phyloP scores from a whole-genome alignment of 2,113 vertebrate genomes.

The Stegastes partitus region DNA sequence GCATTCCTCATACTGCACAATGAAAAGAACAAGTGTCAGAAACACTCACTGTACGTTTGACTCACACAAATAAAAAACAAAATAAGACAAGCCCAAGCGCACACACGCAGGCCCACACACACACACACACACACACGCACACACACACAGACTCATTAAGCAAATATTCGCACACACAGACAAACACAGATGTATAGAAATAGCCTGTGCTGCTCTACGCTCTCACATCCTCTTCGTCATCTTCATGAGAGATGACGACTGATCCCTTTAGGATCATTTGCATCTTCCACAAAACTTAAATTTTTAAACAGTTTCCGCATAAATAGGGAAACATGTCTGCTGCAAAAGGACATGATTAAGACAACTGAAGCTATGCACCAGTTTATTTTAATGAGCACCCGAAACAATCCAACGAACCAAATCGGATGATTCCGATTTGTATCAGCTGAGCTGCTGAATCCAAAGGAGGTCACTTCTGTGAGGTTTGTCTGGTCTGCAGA shows the following conservation, averaged over 20 bases:
- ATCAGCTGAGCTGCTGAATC: slow-evolving; percentile 1
- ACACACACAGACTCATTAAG: slow-evolving; percentile 30
- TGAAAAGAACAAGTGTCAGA: slow-evolving; percentile 90
- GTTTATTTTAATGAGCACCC: not conserved
- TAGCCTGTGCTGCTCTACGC: slow-evolving; percentile 73
- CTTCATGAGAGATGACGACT: slow-evolving; percentile 79
- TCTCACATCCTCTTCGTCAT: slow-evolving; percentile 76
- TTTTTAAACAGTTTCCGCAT: slow-evolving; percentile 47
- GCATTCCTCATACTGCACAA: slow-evolving; percentile 98
- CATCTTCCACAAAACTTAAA: slow-evolving; percentile 57
- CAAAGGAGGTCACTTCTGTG: slow-evolving; percentile 12
- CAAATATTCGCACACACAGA: slow-evolving; percentile 39
- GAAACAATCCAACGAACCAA: slow-evolving; percentile 14
- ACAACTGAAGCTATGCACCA: slow-evolving; percentile 30
- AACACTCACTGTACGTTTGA: slow-evolving; percentile 37
- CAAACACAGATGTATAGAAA: slow-evolving; percentile 66
- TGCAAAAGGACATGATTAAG: slow-evolving; percentile 73
- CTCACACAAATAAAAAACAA: slow-evolving; percentile 56
- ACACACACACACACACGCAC: slow-evolving; percentile 12
- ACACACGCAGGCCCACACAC: slow-evolving; percentile 15
- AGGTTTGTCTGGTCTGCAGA: not conserved
- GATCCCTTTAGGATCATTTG: slow-evolving; percentile 79
- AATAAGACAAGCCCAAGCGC: slow-evolving; percentile 50
- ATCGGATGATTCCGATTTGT: not conserved
- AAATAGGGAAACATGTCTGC: slow-evolving; percentile 56